Evolutionary conservation across 1,140 invertebrate species (phyloP).

Genomic region (Rhysida immarginata): DNA sequence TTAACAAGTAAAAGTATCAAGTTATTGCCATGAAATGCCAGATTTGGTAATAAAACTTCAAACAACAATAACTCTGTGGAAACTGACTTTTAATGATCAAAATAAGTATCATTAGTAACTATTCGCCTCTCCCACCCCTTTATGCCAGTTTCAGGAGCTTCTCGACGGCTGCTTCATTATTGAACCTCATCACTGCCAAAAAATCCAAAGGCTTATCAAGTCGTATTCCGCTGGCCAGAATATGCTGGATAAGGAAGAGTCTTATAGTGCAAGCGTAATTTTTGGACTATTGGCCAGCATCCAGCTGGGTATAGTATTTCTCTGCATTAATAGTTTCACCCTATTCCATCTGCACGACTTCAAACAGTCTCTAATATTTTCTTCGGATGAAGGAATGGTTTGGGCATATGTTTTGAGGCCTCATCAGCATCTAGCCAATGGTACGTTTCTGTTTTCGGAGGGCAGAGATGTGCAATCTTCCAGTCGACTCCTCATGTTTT

Average conservation of each 20-base stretch:
- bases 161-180: background rate
- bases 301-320: too few relatives aligned
- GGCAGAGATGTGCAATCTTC: too few relatives aligned
- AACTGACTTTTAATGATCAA: background rate
- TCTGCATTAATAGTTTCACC: too few relatives aligned
- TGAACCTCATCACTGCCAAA: background rate
- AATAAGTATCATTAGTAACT: background rate
- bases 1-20: background rate
- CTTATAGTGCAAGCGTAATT: too few relatives aligned
- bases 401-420: too few relatives aligned
- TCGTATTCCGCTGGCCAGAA: background rate
- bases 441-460: too few relatives aligned
- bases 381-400: too few relatives aligned
- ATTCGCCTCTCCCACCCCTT: background rate
- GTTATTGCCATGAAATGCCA: background rate
- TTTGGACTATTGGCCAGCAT: too few relatives aligned
- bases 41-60: background rate
- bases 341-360: too few relatives aligned
- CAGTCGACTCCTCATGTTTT: too few relatives aligned
- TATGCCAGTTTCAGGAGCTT: background rate
- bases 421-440: too few relatives aligned
- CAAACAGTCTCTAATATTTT: too few relatives aligned
- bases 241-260: background rate
- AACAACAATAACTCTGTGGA: background rate
- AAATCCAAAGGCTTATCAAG: background rate